Percentiles rank a stretch among this genome's conserved stretches.
phyloP scores from a whole-genome alignment of 2,888 invertebrate species.

The Stenodera caucasica region DNA sequence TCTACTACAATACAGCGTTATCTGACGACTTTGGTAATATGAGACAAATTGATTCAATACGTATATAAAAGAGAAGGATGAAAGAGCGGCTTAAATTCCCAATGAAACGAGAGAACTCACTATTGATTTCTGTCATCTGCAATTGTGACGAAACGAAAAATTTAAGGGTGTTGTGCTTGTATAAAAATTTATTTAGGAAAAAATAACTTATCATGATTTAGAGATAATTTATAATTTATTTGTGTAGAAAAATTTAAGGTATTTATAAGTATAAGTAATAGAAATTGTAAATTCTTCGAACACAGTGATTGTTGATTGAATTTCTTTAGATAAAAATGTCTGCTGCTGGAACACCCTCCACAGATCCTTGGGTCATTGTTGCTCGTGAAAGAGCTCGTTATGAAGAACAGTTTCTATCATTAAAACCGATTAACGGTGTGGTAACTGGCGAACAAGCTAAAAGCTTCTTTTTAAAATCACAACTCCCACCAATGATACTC shows the following conservation, averaged over 20 bases:
- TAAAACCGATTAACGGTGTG: slow-evolving; percentile 84
- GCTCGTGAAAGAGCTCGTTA: slow-evolving; percentile 86
- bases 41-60: background rate
- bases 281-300: background rate
- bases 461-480: slow-evolving; percentile 87
- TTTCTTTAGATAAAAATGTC: slow-evolving; percentile 42
- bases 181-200: background rate
- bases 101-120: slow-evolving; percentile 12
- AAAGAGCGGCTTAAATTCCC: background rate
- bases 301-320: too few species aligned
- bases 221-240: background rate
- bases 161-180: slow-evolving; percentile 18
- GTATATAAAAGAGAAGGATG: background rate
- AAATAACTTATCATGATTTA: slow-evolving; percentile 6
- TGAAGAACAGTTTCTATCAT: slow-evolving; percentile 85
- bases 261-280: background rate
- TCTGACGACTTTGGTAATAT: background rate
- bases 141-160: slow-evolving; percentile 22
- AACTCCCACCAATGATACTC: slow-evolving; percentile 83
- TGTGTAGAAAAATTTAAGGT: background rate
- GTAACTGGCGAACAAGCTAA: slow-evolving; percentile 94
- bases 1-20: background rate
- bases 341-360: slow-evolving; percentile 53
- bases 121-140: slow-evolving; percentile 26
- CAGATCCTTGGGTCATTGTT: slow-evolving; percentile 86